These are phyloP conservation scores for Caenorhabditis sp. DNA, from an alignment of 2,888 invertebrate genomes.

Conservation along the genomic window DNA sequence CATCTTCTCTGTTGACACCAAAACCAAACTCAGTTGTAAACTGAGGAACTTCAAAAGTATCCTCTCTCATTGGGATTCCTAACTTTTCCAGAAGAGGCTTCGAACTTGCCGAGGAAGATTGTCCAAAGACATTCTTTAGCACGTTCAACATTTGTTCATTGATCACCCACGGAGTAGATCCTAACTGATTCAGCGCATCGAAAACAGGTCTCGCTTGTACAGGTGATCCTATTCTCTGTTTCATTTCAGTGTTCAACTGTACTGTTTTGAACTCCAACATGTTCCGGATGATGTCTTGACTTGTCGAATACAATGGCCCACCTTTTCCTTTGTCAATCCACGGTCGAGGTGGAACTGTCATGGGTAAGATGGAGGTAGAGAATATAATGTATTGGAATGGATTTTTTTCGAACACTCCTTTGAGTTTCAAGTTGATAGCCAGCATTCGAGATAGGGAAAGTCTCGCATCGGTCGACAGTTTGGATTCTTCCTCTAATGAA, in stretches of 20 bases:
- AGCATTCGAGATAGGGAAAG: conserved; percentile 68
- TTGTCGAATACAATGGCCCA: conserved; percentile 70
- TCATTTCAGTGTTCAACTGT: conserved; percentile 66
- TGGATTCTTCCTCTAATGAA: conserved; percentile 68
- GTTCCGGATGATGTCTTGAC: conserved; percentile 61
- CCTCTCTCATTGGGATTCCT: conserved; percentile 68
- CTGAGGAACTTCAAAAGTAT: conserved; percentile 64
- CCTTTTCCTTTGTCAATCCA: conserved; percentile 74
- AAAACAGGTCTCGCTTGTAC: conserved; percentile 87
- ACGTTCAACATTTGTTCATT: conserved; percentile 86
- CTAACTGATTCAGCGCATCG: conserved; percentile 94
- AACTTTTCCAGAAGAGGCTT: conserved; percentile 64
- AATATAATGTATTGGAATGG: conserved; percentile 72
- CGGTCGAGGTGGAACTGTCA: conserved; percentile 76
- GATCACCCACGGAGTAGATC: conserved; percentile 92
- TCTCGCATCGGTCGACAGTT: conserved; percentile 60
- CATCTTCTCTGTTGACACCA: conserved; percentile 46
- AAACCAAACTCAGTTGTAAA: conserved; percentile 57
- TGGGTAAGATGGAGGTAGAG: conserved; percentile 69
- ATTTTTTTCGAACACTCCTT: conserved; percentile 56
- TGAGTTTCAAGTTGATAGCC: conserved; percentile 58
- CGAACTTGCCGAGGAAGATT: conserved; percentile 25
- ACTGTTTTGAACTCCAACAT: conserved; percentile 65
- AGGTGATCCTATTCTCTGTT: conserved; percentile 48
- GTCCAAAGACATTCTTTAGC: conserved; percentile 81